Base-by-base conservation (phyloP, 2,113 vertebrate genomes). In the Acrocephalus arundinaceus region DNA sequence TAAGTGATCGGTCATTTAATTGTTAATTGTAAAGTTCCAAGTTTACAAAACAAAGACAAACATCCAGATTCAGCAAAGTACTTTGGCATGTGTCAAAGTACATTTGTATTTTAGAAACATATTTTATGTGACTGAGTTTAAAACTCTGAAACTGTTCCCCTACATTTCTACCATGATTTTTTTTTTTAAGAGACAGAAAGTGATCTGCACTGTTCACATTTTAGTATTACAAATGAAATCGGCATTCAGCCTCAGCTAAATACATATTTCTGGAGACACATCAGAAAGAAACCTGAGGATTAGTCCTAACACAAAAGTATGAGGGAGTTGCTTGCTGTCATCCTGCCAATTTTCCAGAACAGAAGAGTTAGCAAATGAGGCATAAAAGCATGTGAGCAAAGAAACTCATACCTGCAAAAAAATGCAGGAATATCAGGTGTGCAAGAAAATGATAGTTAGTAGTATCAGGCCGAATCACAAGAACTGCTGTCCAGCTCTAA, bases 271-370 rank as follows among this genome's bases (percentile, higher is more conserved):
- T 92, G 80, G 86, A 95, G 93, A 94, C 73, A 51, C 28, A 93
- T 87, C 77, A 96, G 86, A 94, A 94, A 92, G 86, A 95, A 92
- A 75, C 83, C 80, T 19, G 43, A 93, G 83, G 94, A 95, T 95
- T 81, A 95, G 86, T 66, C 73, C 90, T 88, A 93, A 87, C 46
- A 94, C 92, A 95, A 94, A 96, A 91, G 73, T 57, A 81, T 77
- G 54, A 95, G 72, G 92, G 90, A 95, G 94, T 91, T 88, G 88
- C 68, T 88, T 79, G 84, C 80, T 95, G 80, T 96, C 91, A 81
- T 94, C 35, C 89, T 94, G 92, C 89, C 91, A 95, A 2, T 88
- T 94, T 81, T 95, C 78, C 73, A 84, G 81, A 96, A 92, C 63
- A 87, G 90, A 87, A 87, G 87, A 95, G 90, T 77, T 81, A 90